Conservation (phyloP, 2,797 vertebrate genomes). For the Thalassophryne amazonica region DNA sequence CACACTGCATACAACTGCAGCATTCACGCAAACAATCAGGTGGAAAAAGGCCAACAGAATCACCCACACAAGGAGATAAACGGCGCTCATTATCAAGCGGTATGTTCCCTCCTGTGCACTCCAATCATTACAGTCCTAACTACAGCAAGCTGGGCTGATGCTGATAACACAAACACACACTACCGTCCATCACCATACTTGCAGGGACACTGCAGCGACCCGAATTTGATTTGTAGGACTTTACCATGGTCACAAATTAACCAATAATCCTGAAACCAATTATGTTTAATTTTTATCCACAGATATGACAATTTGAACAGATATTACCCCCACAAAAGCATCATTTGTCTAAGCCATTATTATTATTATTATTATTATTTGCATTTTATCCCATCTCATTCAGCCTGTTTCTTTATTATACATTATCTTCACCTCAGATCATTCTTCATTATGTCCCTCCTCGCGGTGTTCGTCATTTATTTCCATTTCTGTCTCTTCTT, state of each 20-base stretch:
- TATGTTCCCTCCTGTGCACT: not conserved
- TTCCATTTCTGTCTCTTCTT: slow-evolving; percentile 5
- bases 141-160: slow-evolving; percentile 49
- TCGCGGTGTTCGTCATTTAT: not conserved
- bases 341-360: slow-evolving; percentile 26
- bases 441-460: slow-evolving; percentile 15
- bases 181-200: not conserved
- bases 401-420: slow-evolving; percentile 12
- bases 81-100: slow-evolving; percentile 20
- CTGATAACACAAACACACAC: slow-evolving; percentile 44
- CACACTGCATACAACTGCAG: not conserved
- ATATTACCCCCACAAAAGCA: too few relatives aligned
- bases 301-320: too few relatives aligned
- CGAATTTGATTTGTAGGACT: slow-evolving; percentile 7
- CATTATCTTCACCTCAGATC: slow-evolving; percentile 10
- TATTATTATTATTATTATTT: too few relatives aligned
- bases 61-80: not conserved
- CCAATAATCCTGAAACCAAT: not conserved
- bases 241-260: not conserved
- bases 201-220: not conserved
- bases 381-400: slow-evolving; percentile 14
- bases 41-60: not conserved
- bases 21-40: not conserved
- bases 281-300: too few relatives aligned
- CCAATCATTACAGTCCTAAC: slow-evolving; percentile 45